phyloP scores from a whole-genome alignment of 2,888 invertebrate species.

The Meloe dianella region DNA sequence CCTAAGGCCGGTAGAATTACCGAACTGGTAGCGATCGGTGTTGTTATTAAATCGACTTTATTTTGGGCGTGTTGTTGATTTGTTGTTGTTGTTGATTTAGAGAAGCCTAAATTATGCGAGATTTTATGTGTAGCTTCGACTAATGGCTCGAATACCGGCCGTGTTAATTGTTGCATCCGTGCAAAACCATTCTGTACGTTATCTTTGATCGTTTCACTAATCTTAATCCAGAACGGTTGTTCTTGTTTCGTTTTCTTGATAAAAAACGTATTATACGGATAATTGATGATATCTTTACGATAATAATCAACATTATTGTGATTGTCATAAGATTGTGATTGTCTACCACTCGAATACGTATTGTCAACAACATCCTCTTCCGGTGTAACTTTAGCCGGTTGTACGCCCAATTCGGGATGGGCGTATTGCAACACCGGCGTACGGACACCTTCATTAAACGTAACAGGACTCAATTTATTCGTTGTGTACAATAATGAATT shows the following conservation, averaged over 20 bases:
- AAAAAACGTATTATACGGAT: constrained; percentile 66
- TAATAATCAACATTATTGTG: constrained; percentile 58
- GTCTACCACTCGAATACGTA: constrained; percentile 45
- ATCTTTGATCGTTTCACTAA: constrained; percentile 75
- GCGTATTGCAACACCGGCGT: constrained; percentile 81
- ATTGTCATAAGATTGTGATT: constrained; percentile 58
- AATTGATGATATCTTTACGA: constrained; percentile 63
- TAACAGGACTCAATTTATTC: constrained; percentile 64
- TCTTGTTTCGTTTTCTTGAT: constrained; percentile 68
- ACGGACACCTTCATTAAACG: constrained; percentile 73
- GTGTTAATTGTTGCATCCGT: constrained; percentile 70
- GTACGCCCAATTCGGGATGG: constrained; percentile 79
- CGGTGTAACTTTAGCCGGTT: constrained; percentile 71
- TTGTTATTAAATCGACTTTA: constrained; percentile 67
- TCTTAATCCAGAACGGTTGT: constrained; percentile 73
- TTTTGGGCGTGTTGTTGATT: constrained; percentile 61
- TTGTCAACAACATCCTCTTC: constrained; percentile 47
- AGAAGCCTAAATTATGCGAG: constrained; percentile 75
- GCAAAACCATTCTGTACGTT: constrained; percentile 75
- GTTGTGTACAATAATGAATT: constrained; percentile 71
- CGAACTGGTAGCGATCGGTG: constrained; percentile 63
- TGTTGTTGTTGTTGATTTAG: constrained; percentile 54
- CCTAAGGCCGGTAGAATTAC: constrained; percentile 80
- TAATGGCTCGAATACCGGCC: constrained; percentile 74
- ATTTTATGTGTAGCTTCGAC: constrained; percentile 82